A percentile compares a stretch with the other conserved stretches of the same genome.
Conservation (phyloP, 2,113 vertebrate species). For the Cynocephalus volans region DNA sequence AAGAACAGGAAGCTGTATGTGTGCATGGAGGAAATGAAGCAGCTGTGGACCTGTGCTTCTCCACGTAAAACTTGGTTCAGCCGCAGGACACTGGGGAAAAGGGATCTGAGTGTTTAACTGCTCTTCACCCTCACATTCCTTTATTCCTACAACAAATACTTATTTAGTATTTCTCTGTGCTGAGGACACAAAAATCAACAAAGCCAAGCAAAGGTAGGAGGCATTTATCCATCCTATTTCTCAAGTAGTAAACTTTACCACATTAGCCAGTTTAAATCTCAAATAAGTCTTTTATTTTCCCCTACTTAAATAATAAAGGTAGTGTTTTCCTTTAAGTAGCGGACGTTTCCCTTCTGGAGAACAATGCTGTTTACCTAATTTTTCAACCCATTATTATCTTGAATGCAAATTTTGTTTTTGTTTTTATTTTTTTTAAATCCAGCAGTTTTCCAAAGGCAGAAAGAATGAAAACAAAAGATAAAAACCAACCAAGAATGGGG, state of each 20-base stretch:
- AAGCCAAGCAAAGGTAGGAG: background rate
- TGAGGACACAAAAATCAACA: background rate
- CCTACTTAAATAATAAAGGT: conserved; percentile 28
- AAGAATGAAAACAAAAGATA: conserved; percentile 12
- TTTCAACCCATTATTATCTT: background rate
- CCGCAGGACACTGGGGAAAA: background rate
- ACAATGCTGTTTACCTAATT: background rate
- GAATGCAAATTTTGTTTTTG: background rate
- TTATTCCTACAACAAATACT: background rate
- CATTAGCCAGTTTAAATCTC: background rate
- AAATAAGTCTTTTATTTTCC: background rate
- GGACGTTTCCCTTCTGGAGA: conserved; percentile 4
- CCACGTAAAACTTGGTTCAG: background rate
- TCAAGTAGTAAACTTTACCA: background rate
- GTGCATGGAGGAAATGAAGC: background rate
- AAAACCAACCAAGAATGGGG: background rate
- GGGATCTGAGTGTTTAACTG: background rate
- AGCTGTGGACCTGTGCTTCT: background rate
- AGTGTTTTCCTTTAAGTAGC: background rate
- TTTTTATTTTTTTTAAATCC: background rate
- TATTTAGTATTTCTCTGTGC: background rate
- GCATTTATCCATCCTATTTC: background rate
- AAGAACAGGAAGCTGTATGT: background rate
- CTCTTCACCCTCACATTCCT: background rate
- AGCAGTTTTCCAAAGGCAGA: background rate